Conservation (phyloP, 2,888 invertebrate species). For the Leucania comma region DNA sequence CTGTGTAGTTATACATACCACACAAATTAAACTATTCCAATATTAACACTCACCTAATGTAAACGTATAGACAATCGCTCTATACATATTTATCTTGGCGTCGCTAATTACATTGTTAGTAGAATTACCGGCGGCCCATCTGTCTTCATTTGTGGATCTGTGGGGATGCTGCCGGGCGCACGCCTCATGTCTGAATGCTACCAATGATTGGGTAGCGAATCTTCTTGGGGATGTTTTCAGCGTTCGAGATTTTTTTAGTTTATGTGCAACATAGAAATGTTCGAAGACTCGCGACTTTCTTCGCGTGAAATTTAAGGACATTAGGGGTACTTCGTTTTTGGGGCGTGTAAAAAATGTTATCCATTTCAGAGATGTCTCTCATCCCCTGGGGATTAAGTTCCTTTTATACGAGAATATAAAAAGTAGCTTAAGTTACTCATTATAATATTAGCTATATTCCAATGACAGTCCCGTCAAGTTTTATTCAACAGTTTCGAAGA, state of each 20-base stretch:
- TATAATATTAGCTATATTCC: no score
- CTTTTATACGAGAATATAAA: no score
- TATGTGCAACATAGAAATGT: no score
- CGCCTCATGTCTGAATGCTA: slow-evolving; percentile 26
- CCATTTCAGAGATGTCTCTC: no score
- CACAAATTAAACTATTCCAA: background rate
- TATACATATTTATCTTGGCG: slow-evolving; percentile 54
- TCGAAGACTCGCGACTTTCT: no score
- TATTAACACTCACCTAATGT: background rate
- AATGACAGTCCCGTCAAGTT: no score
- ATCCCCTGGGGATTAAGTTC: no score
- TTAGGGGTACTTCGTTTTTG: no score
- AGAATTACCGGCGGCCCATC: slow-evolving; percentile 66
- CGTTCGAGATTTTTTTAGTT: background rate
- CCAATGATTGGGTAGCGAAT: slow-evolving; percentile 39
- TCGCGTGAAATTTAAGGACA: no score
- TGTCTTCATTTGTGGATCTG: slow-evolving; percentile 66
- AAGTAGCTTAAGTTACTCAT: no score
- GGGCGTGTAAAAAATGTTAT: no score
- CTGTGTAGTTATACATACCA: background rate
- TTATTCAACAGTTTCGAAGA: no score
- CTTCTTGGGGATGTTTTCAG: slow-evolving; percentile 12
- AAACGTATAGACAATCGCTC: slow-evolving; percentile 8
- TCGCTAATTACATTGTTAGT: slow-evolving; percentile 72
- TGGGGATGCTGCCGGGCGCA: slow-evolving; percentile 29